Base-by-base conservation (phyloP, 2,113 vertebrate genomes). In the Pseudonaja textilis region DNA sequence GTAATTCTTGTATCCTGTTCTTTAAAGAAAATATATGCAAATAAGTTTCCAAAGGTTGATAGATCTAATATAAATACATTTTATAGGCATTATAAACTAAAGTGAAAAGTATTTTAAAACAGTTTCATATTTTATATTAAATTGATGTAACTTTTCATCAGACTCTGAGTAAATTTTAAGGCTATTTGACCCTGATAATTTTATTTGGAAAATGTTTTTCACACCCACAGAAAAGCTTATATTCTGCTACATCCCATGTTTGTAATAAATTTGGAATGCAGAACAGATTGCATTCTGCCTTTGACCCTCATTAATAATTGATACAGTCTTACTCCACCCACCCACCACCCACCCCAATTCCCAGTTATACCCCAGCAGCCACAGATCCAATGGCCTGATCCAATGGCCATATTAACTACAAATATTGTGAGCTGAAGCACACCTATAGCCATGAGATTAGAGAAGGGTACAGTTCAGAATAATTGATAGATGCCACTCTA, bases 341-440 rank as follows among this genome's bases (percentile, higher is more conserved):
- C 26, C 8, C 3, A 11, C 26, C 8, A 1, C 10, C 10, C 10
- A 1, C 7, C 11, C 11, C 23, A 3, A 4, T 12, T 10, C 26
- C 3, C 61, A 64, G 26, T 12, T 29, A 9, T 50, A 50, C 47
- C 8, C 8, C 26, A 64, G 61, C 61, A 64, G 10, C 11, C 61
- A 64, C 26, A 64, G 26, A 12, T 29, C 59, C 26, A 64, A 29
- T 29, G 61, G 61, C 26, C 61, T 50, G 26, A 12, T 29, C 59
- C 26, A 64, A 29, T 29, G 61, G 61, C 61, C 61, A 29, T 29
- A 29, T 64, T 64, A 29, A 29, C 61, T 29, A 64, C 1, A 26
- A 64, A 64, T 29, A 64, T 64, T 64, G 61, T 29, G 26, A 64
- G 26, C 26, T 29, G 61, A 64, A 64, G 10, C 61, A 12, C 26